Evolutionary conservation across 2,797 vertebrate genomes (phyloP).

Genomic region (Glyptemys insculpta): DNA sequence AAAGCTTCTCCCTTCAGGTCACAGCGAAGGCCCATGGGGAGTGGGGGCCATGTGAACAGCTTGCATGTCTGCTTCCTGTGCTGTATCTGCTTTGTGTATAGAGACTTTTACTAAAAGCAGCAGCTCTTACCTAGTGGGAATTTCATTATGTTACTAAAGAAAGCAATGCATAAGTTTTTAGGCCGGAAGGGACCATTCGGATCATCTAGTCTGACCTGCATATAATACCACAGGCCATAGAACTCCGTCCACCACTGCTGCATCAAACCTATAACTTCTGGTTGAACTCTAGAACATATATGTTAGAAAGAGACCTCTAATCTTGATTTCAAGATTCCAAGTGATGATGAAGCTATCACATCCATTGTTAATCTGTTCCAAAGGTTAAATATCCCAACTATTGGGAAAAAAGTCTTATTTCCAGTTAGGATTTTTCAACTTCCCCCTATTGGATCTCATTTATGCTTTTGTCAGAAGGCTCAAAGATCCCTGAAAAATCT

Average conservation of each 20-base stretch:
- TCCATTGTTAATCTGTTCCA: not conserved
- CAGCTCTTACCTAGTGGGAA: not conserved
- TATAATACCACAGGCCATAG: not conserved
- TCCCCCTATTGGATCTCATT: not conserved
- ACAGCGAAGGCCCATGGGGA: not conserved
- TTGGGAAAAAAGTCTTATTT: not conserved
- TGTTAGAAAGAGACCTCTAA: not conserved
- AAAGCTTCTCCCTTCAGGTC: not conserved
- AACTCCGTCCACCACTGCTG: not conserved
- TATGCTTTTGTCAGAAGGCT: not conserved
- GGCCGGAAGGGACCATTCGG: not conserved
- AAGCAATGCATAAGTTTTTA: not conserved
- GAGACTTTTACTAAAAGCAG: not conserved
- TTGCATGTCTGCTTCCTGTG: not conserved
- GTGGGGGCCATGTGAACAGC: not conserved
- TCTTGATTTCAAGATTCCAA: not conserved
- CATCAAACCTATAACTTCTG: not conserved
- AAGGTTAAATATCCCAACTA: not conserved
- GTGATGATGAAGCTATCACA: not conserved
- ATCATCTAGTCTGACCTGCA: not conserved
- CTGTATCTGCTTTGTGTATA: accelerated
- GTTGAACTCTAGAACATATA: not conserved
- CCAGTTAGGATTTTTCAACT: not conserved
- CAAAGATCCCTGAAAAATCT: not conserved
- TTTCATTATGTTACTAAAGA: not conserved